Percentiles rank a stretch among this genome's conserved stretches.
Conservation (phyloP, 2,888 invertebrate genomes). For the Resseliella maxima region DNA sequence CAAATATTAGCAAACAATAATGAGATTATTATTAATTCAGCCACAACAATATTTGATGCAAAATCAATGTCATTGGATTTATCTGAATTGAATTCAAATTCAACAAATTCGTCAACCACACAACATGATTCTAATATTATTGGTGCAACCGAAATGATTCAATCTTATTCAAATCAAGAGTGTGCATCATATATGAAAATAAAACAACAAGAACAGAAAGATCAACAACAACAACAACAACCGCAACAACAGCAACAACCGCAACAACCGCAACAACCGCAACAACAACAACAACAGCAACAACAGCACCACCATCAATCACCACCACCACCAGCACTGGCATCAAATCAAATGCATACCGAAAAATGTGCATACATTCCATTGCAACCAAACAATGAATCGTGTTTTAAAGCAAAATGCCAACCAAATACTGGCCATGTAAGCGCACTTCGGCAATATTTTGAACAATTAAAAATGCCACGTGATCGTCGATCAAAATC, state of each 20-base stretch:
- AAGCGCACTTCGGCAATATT: constrained; percentile 77
- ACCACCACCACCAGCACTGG: too few species aligned
- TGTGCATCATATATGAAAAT: neutral
- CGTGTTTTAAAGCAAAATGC: neutral
- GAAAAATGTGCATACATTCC: neutral
- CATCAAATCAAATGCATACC: neutral
- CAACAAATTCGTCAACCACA: constrained; percentile 56
- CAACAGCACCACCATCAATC: neutral
- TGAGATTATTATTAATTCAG: neutral
- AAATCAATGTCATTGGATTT: constrained; percentile 62
- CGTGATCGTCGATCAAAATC: constrained; percentile 63
- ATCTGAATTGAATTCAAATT: constrained; percentile 63
- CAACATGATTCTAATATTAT: constrained; percentile 20
- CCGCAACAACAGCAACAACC: neutral
- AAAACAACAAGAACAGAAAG: neutral
- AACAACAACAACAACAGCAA: neutral
- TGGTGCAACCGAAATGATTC: neutral
- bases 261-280: neutral
- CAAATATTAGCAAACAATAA: constrained; percentile 40
- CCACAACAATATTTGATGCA: constrained; percentile 56
- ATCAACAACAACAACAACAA: neutral
- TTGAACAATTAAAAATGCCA: constrained; percentile 70
- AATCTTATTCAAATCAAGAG: neutral
- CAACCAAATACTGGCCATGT: constrained; percentile 75
- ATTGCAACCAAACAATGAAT: neutral